Base-by-base conservation (phyloP, 2,113 vertebrate genomes). In the Ancistrus triradiatus region DNA sequence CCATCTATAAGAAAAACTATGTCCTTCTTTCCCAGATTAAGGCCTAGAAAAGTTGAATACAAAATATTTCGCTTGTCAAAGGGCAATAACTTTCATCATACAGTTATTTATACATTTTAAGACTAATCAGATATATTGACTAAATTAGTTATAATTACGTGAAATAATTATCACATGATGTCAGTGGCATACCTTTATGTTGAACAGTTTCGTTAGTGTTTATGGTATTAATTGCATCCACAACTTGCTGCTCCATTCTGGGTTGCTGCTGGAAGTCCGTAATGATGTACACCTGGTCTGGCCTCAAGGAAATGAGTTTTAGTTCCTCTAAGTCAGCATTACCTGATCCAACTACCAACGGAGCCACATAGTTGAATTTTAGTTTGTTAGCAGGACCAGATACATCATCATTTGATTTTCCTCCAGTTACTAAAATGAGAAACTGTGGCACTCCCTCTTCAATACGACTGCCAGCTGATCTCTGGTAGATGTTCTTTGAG, bases 401-500 rank as follows among this genome's bases (percentile, higher is more conserved):
- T 0, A 96, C 90, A 65, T 95, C 90, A 24, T 98, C 96, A 0
- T 80, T 52, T 0, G 95, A 93, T 37, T 77, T 90, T 66, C 87
- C 90, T 0, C 93, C 91, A 0, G 90, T 90, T 37, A 98, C 74
- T 59, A 99, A 48, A 57, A 99, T 77, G 68, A 98, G 79, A 76
- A 98, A 95, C 78, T 99, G 96, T 0, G 95, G 95, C 17, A 97
- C 91, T 0, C 90, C 88, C 3, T 98, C 95, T 44, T 97, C 93
- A 3, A 97, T 86, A 6, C 96, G 91, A 72, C 95, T 98, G 61
- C 95, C 96, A 0, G 88, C 86, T 1, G 92, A 89, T 62, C 90
- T 87, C 63, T 90, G 89, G 80, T 92, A 99, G 80, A 98, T 90
- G 21, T 88, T 92, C 80, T 67, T 92, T 24, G 86, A 75, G 38